These are phyloP conservation scores for Trypoxylus dichotomus DNA, from an alignment of 1,140 invertebrate species.

Conservation along the genomic window DNA sequence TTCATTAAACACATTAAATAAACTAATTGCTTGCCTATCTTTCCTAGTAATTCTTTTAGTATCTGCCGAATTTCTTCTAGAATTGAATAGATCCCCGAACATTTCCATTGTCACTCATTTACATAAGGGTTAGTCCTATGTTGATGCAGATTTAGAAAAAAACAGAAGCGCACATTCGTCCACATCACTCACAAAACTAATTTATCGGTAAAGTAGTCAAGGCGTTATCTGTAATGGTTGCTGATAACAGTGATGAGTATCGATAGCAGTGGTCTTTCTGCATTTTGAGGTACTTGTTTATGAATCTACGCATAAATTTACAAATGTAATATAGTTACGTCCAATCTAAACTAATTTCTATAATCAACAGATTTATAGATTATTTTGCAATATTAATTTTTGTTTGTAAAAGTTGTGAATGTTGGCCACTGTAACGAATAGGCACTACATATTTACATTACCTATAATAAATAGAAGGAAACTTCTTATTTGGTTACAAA, in stretches of 20 bases:
- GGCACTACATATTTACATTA: too few relatives aligned
- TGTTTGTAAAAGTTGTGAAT: too few relatives aligned
- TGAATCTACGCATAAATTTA: too few relatives aligned
- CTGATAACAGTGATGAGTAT: conserved; percentile 10
- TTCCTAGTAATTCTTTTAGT: not conserved
- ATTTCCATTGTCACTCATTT: conserved; percentile 1
- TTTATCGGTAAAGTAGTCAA: conserved; percentile 12
- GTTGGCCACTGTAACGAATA: too few relatives aligned
- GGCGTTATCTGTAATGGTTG: conserved; percentile 17
- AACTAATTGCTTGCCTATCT: conserved; percentile 8
- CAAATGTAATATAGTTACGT: too few relatives aligned
- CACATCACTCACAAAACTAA: conserved; percentile 22
- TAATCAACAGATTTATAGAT: too few relatives aligned
- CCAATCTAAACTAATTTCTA: too few relatives aligned
- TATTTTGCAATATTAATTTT: too few relatives aligned
- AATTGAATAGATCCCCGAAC: not conserved
- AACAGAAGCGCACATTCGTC: not conserved
- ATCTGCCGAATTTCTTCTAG: not conserved
- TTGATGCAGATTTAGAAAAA: not conserved
- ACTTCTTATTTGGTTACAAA: too few relatives aligned
- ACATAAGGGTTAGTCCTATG: not conserved
- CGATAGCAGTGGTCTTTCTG: not conserved
- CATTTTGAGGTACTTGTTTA: conserved; percentile 6
- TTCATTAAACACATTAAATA: not conserved
- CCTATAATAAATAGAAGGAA: too few relatives aligned